Conservation (phyloP, 2,797 vertebrate species). For the Onychomys leucogaster region DNA sequence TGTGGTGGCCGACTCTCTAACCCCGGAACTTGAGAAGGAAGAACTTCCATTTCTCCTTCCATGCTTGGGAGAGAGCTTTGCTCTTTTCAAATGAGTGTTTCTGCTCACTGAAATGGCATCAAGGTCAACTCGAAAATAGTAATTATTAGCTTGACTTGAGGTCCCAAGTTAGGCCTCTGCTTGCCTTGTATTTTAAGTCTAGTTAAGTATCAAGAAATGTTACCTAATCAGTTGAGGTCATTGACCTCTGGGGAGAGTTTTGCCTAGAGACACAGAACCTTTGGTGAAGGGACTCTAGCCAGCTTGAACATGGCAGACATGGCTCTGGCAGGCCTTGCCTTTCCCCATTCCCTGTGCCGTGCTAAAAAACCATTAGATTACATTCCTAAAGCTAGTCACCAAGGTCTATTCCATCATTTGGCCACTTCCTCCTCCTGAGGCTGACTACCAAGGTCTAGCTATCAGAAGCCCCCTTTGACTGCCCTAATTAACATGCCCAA, state of each 20-base stretch:
- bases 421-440: neutral
- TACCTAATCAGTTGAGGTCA: neutral
- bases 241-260: neutral
- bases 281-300: neutral
- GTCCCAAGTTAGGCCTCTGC: neutral
- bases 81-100: neutral
- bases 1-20: constrained; percentile 4
- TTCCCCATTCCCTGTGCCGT: neutral
- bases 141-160: constrained; percentile 21
- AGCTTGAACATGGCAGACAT: neutral
- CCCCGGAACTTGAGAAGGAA: constrained; percentile 1
- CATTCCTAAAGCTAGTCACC: neutral
- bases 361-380: neutral
- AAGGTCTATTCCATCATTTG: neutral
- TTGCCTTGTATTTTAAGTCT: neutral
- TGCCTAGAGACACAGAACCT: neutral
- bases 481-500: neutral
- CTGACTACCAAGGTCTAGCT: neutral
- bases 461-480: neutral
- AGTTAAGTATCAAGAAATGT: neutral
- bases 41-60: neutral
- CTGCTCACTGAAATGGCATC: neutral
- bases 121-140: neutral
- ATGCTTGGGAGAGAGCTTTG: neutral
- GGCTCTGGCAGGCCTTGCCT: neutral